phyloP scores from a whole-genome alignment of 2,888 invertebrate species.

The Hypsopygia costalis region DNA sequence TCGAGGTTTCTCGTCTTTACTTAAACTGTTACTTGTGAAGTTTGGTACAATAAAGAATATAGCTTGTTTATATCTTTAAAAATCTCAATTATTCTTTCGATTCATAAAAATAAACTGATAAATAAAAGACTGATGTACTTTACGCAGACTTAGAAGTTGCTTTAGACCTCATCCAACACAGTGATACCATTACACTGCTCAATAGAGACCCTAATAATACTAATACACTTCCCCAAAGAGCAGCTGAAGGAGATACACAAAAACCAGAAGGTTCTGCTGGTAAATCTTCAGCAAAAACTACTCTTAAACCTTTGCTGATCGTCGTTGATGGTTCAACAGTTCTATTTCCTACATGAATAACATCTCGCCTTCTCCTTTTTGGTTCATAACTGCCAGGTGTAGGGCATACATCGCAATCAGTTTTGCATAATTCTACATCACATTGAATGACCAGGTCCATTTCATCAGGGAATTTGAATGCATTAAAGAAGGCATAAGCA shows the following conservation, averaged over 20 bases:
- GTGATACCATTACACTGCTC: conserved; percentile 68
- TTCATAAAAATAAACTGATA: too few species aligned
- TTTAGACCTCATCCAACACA: conserved; percentile 63
- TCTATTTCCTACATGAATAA: conserved; percentile 67
- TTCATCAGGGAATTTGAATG: conserved; percentile 91
- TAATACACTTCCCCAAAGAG: conserved; percentile 81
- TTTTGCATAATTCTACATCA: conserved; percentile 90
- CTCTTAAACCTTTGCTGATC: conserved; percentile 83
- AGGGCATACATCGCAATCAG: conserved; percentile 87
- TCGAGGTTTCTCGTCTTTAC: too few species aligned
- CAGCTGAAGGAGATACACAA: conserved; percentile 83
- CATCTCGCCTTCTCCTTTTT: conserved; percentile 61
- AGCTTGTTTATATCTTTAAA: too few species aligned
- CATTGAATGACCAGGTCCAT: conserved; percentile 92
- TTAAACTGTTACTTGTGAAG: too few species aligned
- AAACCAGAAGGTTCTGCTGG: conserved; percentile 62
- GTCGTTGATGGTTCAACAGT: conserved; percentile 81
- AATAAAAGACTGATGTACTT: neutral
- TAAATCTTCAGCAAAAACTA: conserved; percentile 86
- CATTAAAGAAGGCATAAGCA: conserved; percentile 89
- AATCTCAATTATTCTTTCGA: too few species aligned
- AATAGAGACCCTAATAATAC: conserved; percentile 81
- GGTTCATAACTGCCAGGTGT: conserved; percentile 82
- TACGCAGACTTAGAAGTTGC: conserved; percentile 52
- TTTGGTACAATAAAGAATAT: too few species aligned